These are phyloP conservation scores for Octopus sinensis DNA, from an alignment of 1,140 invertebrate species.

Conservation along the genomic window DNA sequence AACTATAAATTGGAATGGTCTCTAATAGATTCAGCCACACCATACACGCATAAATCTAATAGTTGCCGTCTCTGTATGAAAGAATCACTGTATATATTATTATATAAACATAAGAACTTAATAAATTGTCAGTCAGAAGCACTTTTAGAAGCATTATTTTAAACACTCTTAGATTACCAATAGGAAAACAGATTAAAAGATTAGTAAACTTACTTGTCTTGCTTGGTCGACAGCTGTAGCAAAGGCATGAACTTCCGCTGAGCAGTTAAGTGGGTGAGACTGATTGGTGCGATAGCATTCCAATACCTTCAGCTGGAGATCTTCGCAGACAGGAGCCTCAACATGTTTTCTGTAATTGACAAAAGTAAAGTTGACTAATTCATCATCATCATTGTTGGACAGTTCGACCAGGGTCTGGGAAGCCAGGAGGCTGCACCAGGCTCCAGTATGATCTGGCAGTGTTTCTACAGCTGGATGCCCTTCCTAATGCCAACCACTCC, in stretches of 20 bases:
- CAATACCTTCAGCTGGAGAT: conserved; percentile 43
- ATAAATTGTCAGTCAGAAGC: no score
- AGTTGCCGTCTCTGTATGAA: no score
- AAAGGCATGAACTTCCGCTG: conserved; percentile 46
- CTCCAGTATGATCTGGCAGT: background rate
- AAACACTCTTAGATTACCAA: no score
- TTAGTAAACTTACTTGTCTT: conserved; percentile 32
- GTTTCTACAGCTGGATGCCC: background rate
- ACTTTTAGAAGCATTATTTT: no score
- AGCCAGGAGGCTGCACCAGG: background rate
- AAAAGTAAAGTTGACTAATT: background rate
- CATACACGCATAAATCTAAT: no score
- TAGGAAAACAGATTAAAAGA: background rate
- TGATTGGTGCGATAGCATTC: conserved; percentile 49
- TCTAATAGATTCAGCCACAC: no score
- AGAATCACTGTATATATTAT: no score
- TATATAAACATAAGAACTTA: no score
- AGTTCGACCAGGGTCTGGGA: background rate
- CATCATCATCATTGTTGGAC: background rate
- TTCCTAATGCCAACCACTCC: no score
- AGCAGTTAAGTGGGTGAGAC: conserved; percentile 45
- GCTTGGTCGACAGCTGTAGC: conserved; percentile 49
- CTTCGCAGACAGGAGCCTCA: conserved; percentile 46
- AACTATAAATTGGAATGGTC: no score
- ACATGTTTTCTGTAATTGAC: conserved; percentile 37